Evolutionary conservation across 2,888 invertebrate genomes (phyloP).

Genomic region (Sussaba pulchella): DNA sequence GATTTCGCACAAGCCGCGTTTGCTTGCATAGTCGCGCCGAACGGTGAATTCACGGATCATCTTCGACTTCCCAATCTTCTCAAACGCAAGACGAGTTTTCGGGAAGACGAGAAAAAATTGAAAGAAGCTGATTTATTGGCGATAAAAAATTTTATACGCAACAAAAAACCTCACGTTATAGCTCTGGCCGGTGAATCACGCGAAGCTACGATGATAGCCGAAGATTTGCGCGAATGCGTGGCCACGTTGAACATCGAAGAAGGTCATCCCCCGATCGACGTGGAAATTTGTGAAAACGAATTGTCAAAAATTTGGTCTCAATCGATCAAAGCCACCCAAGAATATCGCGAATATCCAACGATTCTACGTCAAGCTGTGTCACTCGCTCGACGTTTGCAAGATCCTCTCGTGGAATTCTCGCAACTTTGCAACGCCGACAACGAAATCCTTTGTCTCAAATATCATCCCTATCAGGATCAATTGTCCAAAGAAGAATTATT

Average conservation of each 20-base stretch:
- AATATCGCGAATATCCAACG: slow-evolving; percentile 96
- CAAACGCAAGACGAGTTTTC: slow-evolving; percentile 90
- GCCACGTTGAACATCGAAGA: slow-evolving; percentile 91
- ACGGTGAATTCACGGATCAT: slow-evolving; percentile 96
- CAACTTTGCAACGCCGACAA: slow-evolving; percentile 98
- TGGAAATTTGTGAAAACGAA: slow-evolving; percentile 96
- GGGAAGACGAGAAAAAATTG: slow-evolving; percentile 87
- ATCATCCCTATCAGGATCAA: slow-evolving; percentile 90
- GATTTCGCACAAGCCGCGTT: slow-evolving; percentile 93
- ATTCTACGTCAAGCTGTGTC: slow-evolving; percentile 96
- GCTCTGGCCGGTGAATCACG: slow-evolving; percentile 95
- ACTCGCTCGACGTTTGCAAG: slow-evolving; percentile 94
- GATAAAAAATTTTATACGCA: slow-evolving; percentile 91
- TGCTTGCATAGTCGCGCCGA: slow-evolving; percentile 92
- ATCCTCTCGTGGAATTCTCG: slow-evolving; percentile 97
- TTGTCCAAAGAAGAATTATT: slow-evolving; percentile 92
- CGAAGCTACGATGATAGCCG: slow-evolving; percentile 91
- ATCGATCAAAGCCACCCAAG: slow-evolving; percentile 93
- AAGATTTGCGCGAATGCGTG: slow-evolving; percentile 90
- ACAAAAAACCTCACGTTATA: slow-evolving; percentile 97
- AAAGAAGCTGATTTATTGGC: slow-evolving; percentile 88
- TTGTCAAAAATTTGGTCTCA: slow-evolving; percentile 96
- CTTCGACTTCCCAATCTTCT: slow-evolving; percentile 93
- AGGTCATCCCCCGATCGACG: slow-evolving; percentile 93
- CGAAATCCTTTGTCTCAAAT: slow-evolving; percentile 96